Percentiles rank a stretch among this genome's conserved stretches.
Conservation (phyloP, 37 sponge, comb jelly and placozoan species). For the Ianthella basta region DNA sequence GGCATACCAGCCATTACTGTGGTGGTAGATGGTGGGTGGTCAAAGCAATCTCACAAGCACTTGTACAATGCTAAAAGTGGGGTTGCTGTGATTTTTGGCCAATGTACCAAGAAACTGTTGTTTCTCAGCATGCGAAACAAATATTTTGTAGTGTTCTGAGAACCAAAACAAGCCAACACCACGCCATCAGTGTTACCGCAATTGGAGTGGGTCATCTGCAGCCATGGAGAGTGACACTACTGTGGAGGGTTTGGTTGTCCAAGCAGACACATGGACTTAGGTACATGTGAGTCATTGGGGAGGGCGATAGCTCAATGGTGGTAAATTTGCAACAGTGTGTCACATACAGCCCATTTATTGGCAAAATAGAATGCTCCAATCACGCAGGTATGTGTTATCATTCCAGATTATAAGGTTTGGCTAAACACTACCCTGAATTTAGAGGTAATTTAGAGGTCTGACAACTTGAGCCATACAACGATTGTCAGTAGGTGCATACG, state of each 20-base stretch:
- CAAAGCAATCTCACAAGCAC: slow-evolving; percentile 21
- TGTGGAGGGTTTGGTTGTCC: slow-evolving; percentile 2
- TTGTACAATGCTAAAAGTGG: slow-evolving; percentile 31
- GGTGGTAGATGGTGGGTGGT: slow-evolving; percentile 41
- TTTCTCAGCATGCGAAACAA: neutral
- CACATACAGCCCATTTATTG: neutral
- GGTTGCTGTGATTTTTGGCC: slow-evolving; percentile 12
- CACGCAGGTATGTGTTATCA: slow-evolving; percentile 30
- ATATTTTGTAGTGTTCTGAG: neutral
- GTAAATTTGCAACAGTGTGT: slow-evolving; percentile 11
- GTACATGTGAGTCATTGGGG: neutral
- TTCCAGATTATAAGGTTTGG: neutral
- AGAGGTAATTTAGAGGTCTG: slow-evolving; percentile 5
- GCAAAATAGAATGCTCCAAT: neutral
- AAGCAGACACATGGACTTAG: slow-evolving; percentile 6
- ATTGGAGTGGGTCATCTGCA: slow-evolving; percentile 18
- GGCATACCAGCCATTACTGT: slow-evolving; percentile 35
- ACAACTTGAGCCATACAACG: neutral
- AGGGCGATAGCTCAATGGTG: neutral
- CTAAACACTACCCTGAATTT: slow-evolving; percentile 23
- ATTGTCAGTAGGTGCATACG: slow-evolving; percentile 7
- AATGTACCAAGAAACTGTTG: slow-evolving; percentile 2
- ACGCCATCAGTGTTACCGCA: slow-evolving; percentile 1
- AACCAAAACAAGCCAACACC: neutral
- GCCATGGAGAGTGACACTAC: neutral